Evolutionary conservation across 2,888 invertebrate genomes (phyloP).

Genomic region (Phoronis australis): DNA sequence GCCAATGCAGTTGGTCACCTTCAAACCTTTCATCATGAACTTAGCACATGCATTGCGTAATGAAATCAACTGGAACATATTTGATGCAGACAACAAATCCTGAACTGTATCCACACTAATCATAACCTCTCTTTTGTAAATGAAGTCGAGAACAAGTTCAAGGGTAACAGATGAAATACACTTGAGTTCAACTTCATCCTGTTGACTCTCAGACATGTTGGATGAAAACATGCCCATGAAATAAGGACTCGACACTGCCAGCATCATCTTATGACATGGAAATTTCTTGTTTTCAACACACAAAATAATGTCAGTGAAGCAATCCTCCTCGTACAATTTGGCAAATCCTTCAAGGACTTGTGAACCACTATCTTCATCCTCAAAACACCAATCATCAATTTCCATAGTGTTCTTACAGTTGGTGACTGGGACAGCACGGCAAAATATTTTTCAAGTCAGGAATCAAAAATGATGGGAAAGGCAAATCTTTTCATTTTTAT

Average conservation of each 20-base stretch:
- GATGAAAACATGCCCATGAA: constrained; percentile 49
- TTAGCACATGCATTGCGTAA: constrained; percentile 44
- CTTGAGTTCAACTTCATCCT: constrained; percentile 35
- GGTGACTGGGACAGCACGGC: too few species aligned
- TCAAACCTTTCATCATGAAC: constrained; percentile 47
- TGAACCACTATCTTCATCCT: constrained; percentile 31
- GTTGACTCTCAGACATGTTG: constrained; percentile 37
- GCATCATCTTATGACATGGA: constrained; percentile 43
- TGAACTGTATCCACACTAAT: constrained; percentile 45
- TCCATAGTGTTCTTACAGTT: too few species aligned
- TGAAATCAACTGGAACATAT: constrained; percentile 44
- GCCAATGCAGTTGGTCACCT: constrained; percentile 44
- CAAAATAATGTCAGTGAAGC: constrained; percentile 43
- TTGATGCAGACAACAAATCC: constrained; percentile 45
- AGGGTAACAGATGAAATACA: constrained; percentile 41
- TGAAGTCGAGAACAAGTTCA: constrained; percentile 41
- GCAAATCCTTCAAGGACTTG: constrained; percentile 36
- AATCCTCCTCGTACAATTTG: constrained; percentile 36
- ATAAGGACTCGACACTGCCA: constrained; percentile 46
- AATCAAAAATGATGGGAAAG: too few species aligned
- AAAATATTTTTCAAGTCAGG: too few species aligned
- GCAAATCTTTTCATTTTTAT: too few species aligned
- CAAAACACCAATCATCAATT: too few species aligned
- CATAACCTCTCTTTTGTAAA: constrained; percentile 34
- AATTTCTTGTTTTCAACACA: constrained; percentile 34